Percentiles rank a stretch among this genome's conserved stretches.
Conservation (phyloP, 2,797 vertebrate genomes). For the Centropyge bicolor region DNA sequence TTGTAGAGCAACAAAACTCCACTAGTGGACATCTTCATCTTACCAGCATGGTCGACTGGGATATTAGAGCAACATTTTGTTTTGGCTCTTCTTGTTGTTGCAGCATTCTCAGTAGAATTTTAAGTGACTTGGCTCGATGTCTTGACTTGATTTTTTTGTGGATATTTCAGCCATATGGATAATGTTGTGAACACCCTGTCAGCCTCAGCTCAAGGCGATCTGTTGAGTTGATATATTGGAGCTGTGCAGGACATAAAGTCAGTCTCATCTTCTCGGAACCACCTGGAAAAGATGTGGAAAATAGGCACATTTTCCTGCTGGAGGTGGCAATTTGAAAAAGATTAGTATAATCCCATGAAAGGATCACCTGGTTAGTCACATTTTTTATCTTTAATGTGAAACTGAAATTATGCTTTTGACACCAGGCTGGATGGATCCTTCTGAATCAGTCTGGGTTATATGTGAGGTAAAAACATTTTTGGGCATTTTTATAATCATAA, state of each 20-base stretch:
- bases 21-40: neutral
- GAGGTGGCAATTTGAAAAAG: constrained; percentile 2
- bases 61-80: neutral
- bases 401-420: constrained; percentile 5
- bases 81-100: neutral
- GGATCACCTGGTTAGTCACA: neutral
- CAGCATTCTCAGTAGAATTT: neutral
- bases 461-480: neutral
- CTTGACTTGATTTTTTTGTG: neutral
- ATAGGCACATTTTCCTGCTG: neutral
- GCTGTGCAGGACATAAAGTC: neutral
- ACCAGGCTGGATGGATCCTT: neutral
- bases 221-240: neutral
- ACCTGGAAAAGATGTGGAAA: neutral
- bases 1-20: constrained; percentile 6
- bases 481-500: neutral
- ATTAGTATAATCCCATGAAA: constrained; percentile 9
- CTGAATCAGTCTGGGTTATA: neutral
- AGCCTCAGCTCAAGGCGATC: neutral
- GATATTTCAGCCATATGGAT: neutral
- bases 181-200: constrained; percentile 1
- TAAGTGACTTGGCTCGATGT: neutral
- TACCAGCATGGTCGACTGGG: neutral
- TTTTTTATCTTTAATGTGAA: neutral
- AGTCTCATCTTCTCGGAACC: neutral